These are phyloP conservation scores for Drosophila fulvimacula DNA, from an alignment of 2,888 invertebrate genomes.

Conservation along the genomic window DNA sequence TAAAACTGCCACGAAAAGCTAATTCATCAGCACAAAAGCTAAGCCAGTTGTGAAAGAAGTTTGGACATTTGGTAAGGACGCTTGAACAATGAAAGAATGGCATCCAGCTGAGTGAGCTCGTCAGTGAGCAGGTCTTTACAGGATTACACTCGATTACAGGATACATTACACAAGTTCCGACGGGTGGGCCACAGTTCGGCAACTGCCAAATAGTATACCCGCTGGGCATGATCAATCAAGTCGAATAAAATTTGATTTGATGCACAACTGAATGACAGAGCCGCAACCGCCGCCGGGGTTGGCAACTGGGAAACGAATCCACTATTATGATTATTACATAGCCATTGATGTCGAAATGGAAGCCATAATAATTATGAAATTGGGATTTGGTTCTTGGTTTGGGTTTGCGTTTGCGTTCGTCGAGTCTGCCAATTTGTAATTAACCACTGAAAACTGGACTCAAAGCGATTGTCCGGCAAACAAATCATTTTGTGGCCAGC, in stretches of 20 bases:
- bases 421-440: constrained; percentile 27
- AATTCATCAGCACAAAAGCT: constrained; percentile 35
- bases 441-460: constrained; percentile 44
- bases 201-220: constrained; percentile 64
- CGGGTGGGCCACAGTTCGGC: constrained; percentile 42
- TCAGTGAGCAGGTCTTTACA: constrained; percentile 75
- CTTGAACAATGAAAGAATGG: constrained; percentile 60
- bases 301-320: constrained; percentile 15
- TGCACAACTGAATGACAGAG: constrained; percentile 52
- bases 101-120: constrained; percentile 80
- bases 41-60: constrained; percentile 13
- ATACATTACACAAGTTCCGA: constrained; percentile 73
- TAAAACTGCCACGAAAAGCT: constrained; percentile 16
- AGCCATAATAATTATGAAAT: constrained; percentile 73
- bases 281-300: constrained; percentile 36
- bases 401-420: not conserved
- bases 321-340: constrained; percentile 55
- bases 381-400: constrained; percentile 30
- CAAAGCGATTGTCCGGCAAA: constrained; percentile 45
- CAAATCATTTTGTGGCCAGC: constrained; percentile 62
- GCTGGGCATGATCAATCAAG: constrained; percentile 85
- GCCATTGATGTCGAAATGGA: constrained; percentile 40
- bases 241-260: constrained; percentile 76
- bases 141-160: constrained; percentile 82
- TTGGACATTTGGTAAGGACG: constrained; percentile 16